A percentile compares a stretch with the other conserved stretches of the same genome.
phyloP scores from a whole-genome alignment of 1,140 invertebrate genomes.

The Reticulitermes speratus region DNA sequence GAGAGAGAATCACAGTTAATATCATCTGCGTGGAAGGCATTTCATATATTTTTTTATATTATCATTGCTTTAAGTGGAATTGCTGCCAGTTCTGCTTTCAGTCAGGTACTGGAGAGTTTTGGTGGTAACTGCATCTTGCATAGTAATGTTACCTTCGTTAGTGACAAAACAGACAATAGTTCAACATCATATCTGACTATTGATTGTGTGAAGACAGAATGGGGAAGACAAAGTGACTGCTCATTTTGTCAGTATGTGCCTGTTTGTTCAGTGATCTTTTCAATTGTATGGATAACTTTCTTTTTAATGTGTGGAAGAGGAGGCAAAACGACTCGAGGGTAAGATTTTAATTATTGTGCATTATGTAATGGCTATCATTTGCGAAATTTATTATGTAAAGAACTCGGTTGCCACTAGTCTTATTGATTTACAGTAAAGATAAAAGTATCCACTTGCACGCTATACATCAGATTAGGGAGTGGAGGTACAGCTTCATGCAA shows the following conservation, averaged over 20 bases:
- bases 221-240: slow-evolving; percentile 22
- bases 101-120: slow-evolving; percentile 11
- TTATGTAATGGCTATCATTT: not conserved
- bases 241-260: slow-evolving; percentile 29
- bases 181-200: not conserved
- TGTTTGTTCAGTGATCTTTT: slow-evolving; percentile 28
- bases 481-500: no score
- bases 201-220: slow-evolving; percentile 21
- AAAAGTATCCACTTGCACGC: no score
- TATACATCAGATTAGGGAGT: no score
- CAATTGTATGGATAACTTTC: slow-evolving; percentile 25
- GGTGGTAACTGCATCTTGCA: slow-evolving; percentile 27
- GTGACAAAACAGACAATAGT: not conserved
- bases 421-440: no score
- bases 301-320: slow-evolving; percentile 32
- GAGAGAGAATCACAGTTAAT: slow-evolving; percentile 25
- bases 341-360: not conserved
- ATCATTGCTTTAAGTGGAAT: slow-evolving; percentile 10
- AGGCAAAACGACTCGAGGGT: slow-evolving; percentile 25
- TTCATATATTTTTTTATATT: slow-evolving; percentile 26
- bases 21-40: slow-evolving; percentile 23
- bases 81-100: slow-evolving; percentile 24
- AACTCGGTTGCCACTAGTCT: no score
- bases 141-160: slow-evolving; percentile 26
- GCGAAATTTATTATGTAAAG: no score